Evolutionary conservation across 2,888 invertebrate genomes (phyloP), one percentile per base, ranked within the genome.

Genomic region (Phaedon cochleariae): DNA sequence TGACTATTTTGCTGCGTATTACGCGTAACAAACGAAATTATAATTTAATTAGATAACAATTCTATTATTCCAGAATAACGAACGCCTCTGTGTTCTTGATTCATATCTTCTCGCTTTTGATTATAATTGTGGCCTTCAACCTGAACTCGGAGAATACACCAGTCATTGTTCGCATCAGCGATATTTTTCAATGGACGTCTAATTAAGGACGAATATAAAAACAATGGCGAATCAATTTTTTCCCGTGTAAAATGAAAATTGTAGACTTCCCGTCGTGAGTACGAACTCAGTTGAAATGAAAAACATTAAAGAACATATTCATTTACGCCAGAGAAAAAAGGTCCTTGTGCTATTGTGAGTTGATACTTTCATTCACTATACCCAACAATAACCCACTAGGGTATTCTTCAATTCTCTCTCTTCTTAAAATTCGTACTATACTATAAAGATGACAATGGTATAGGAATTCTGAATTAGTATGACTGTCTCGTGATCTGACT

Each of bases 91-190:
- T 46, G 46, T 59, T 55, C 59, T 69, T 71, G 75, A 76, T 75
- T 75, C 74, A 67, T 73, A 76, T 77, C 74, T 73, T 15, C 4
- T 61, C 67, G 66, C 15, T 67, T 72, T 75, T 76, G 76, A 77
- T 77, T 77, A 74, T 68, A 26, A 52, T 41, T 58, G 58, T 71
- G 75, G 73, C 77, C 77, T 77, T 77, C 77, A 77, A 77, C 77
- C 75, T 77, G 76, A 77, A 77, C 76, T 76, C 73, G 41, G 15
- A 12, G 15, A 74, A 74, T 71, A 59, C 65, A 71, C 67, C 61
- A 69, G 69, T 69, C 73, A 76, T 77, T 76, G 76, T 77, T 75
- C 73, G 67, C 62, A 74, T 70, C 73, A 74, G 73, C 61, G 51
- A 64, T 22, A 57, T 57, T 29, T 57, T 34, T 45, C 57, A 57